Percentiles rank a stretch among this genome's conserved stretches.
phyloP scores from a whole-genome alignment of 2,113 vertebrate species.

The Cryptoleucopteryx plumbea region DNA sequence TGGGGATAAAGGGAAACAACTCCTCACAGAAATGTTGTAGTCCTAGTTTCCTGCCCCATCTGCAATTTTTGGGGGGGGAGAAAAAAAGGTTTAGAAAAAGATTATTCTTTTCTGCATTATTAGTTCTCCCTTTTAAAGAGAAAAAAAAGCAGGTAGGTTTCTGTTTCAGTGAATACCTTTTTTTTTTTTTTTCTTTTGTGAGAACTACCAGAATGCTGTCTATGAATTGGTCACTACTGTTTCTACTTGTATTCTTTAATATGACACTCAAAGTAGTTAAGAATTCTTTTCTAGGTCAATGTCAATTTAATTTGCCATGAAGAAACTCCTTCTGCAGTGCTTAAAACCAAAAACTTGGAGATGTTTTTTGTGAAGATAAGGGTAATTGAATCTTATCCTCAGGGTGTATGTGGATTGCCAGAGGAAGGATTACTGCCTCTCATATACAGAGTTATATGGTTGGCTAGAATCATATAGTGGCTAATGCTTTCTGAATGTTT shows the following conservation, averaged over 20 bases:
- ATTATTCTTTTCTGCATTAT: background rate
- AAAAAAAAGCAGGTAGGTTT: background rate
- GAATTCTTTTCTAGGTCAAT: background rate
- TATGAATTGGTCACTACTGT: background rate
- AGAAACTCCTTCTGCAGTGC: background rate
- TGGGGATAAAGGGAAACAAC: background rate
- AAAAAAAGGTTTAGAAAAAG: accelerated
- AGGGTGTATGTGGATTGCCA: background rate
- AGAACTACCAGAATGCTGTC: background rate
- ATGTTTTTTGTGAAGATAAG: background rate
- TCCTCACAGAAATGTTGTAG: background rate
- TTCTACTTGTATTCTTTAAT: background rate
- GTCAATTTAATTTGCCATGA: background rate
- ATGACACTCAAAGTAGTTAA: background rate
- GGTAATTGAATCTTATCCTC: background rate
- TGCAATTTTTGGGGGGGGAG: accelerated
- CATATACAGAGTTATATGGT: background rate
- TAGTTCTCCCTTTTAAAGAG: background rate
- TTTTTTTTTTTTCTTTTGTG: background rate
- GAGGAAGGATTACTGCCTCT: background rate
- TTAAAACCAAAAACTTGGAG: background rate
- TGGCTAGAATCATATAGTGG: background rate
- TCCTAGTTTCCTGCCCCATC: background rate
- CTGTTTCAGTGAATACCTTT: background rate
- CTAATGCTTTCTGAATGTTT: background rate